Evolutionary conservation across 2,888 invertebrate species (phyloP), one percentile per base, ranked within the genome.

Genomic region (Dysmachus trigonus): DNA sequence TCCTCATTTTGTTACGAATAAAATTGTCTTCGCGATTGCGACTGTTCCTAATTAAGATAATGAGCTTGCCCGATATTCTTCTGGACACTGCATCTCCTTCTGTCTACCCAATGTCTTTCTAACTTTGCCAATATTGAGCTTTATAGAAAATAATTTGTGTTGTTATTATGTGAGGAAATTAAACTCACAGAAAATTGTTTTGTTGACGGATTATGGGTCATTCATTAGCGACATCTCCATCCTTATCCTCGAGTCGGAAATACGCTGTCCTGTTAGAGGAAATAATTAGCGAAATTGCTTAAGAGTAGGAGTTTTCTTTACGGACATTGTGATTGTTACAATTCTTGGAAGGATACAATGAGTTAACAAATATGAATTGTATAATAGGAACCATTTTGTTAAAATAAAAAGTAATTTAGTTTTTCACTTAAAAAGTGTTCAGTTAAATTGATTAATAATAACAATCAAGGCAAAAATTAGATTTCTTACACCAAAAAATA

Each of bases 151-250:
- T 62, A 81, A 81, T 81, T 81, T 81, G 62, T 81, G 81, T 81
- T 81, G 81, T 81, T 81, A 81, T 81, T 81, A 33, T 83, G 71
- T 77, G 83, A 81, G 87, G 87, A 87, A 87, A 87, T 87, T 87
- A 86, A 87, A 62, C 86, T 83, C 73, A 33, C 22, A 38, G 73
- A 86, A 86, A 87, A 87, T 86, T 87, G 83, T 81, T 81, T 53
- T 79, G 41, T 41, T 51, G 30, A 47, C 77, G 41, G n/a, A 38
- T 73, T 73, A 73, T 73, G 27, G 62, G 27, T 62, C 62, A 62
- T 62, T 62, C 22, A 62, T 62, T 62, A 62, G 27, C 62, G 22
- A 27, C 22, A 13, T 10, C 10, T 62, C 62, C 10, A 7, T n/a
- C 10, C 27, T 7, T 7, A 10, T 27, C 22, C 22, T 8, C 62